Evolutionary conservation across 2,888 invertebrate genomes (phyloP).

Genomic region (Mythimna lalbum): DNA sequence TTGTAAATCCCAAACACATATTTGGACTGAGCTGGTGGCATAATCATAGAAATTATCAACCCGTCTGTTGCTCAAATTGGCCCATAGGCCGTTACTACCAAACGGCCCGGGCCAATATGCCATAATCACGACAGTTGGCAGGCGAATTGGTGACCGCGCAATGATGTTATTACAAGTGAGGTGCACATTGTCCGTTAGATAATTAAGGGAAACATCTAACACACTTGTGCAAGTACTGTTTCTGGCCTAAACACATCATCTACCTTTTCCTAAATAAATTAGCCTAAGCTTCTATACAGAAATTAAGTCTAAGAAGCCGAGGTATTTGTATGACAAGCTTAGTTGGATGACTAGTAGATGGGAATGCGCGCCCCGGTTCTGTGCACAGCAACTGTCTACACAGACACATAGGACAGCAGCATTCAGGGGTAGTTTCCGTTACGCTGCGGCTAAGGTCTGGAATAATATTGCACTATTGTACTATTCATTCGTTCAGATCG

Average conservation of each 20-base stretch:
- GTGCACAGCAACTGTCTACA: no score
- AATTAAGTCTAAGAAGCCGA: no score
- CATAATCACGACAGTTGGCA: constrained; percentile 39
- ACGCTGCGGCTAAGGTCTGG: no score
- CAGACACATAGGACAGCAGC: no score
- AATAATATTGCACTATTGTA: no score
- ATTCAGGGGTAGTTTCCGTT: no score
- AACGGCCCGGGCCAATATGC: constrained; percentile 26
- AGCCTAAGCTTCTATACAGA: no score
- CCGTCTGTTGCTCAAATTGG: constrained; percentile 27
- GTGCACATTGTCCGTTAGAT: constrained; percentile 18
- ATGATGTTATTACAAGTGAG: constrained; percentile 47
- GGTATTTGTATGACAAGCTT: no score
- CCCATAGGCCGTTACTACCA: constrained; percentile 24
- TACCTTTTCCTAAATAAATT: neutral
- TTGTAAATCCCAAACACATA: neutral
- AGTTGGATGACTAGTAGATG: no score
- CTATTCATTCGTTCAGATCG: no score
- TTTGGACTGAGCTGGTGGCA: neutral
- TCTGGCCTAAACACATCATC: neutral
- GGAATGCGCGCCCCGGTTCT: no score
- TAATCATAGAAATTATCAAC: constrained; percentile 31
- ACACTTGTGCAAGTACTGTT: constrained; percentile 14
- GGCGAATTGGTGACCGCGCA: constrained; percentile 25
- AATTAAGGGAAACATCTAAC: constrained; percentile 6